A percentile compares a stretch with the other conserved stretches of the same genome.
Conservation (phyloP, 1,140 invertebrate genomes). For the Aphis craccivora region DNA sequence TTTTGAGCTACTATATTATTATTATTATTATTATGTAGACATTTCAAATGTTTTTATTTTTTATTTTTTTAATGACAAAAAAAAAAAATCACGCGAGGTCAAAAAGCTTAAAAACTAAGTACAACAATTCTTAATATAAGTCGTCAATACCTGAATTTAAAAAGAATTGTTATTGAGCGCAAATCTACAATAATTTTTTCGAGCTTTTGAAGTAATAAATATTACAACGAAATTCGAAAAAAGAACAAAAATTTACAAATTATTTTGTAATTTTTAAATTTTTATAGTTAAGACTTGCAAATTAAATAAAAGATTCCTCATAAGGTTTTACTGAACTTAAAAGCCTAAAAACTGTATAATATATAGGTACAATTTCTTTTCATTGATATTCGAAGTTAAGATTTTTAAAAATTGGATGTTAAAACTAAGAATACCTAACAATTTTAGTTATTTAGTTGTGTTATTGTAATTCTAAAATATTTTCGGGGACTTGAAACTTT, state of each 20-base stretch:
- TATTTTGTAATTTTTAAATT: background rate
- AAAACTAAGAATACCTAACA: no score
- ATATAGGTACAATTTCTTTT: background rate
- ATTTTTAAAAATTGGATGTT: no score
- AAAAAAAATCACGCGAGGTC: no score
- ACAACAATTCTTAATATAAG: no score
- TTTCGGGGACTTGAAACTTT: no score
- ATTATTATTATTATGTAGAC: no score
- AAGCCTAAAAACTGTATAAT: no score
- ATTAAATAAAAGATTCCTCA: background rate
- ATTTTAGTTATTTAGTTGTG: background rate
- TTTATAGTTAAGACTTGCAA: background rate
- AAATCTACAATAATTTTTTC: background rate
- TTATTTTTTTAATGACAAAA: no score
- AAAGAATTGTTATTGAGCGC: background rate
- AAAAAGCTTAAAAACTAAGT: background rate
- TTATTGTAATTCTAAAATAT: background rate
- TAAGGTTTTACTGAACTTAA: background rate
- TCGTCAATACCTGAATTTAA: no score
- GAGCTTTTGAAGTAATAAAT: background rate
- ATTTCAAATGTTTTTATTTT: no score
- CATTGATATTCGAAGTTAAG: no score
- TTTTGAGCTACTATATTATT: no score
- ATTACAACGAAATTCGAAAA: background rate
- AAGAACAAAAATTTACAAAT: background rate